Conservation (phyloP, 2,888 invertebrate species). For the Eucriotettix oculatus region DNA sequence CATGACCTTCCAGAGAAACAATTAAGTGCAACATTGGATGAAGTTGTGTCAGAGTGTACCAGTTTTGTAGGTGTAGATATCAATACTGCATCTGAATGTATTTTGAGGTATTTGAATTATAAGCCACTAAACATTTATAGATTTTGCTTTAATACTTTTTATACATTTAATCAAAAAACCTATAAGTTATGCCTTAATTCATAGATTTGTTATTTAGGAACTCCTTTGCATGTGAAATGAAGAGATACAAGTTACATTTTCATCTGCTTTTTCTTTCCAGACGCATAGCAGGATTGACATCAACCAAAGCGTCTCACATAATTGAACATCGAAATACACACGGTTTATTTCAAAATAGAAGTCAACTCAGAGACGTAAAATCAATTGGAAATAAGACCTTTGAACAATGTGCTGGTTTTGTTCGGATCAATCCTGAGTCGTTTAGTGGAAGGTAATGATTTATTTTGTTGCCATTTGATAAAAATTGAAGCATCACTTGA, state of each 20-base stretch:
- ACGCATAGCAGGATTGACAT: conserved; percentile 68
- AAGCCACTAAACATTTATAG: not conserved
- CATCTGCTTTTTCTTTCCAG: conserved; percentile 20
- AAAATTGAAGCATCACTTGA: not conserved
- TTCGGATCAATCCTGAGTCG: conserved; percentile 25
- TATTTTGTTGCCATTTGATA: not conserved
- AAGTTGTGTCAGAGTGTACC: conserved; percentile 76
- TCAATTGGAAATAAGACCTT: conserved; percentile 72
- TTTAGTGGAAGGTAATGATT: not conserved
- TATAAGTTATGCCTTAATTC: too few species aligned
- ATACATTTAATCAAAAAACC: too few species aligned
- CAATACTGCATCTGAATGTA: conserved; percentile 68
- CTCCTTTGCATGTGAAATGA: too few species aligned
- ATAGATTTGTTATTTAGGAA: too few species aligned
- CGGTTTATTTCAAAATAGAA: conserved; percentile 53
- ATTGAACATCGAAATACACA: conserved; percentile 54
- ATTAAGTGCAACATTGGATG: conserved; percentile 53
- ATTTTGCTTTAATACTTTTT: too few species aligned
- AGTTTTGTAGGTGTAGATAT: conserved; percentile 87
- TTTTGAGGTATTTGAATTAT: conserved; percentile 47
- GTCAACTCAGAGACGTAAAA: conserved; percentile 56
- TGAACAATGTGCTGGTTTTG: conserved; percentile 80
- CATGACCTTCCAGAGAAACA: conserved; percentile 73
- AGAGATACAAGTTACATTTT: not conserved
- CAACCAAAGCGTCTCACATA: conserved; percentile 58